Evolutionary conservation across 2,888 invertebrate genomes (phyloP), one percentile per base, ranked within the genome.

Genomic region (Heliconius sara): DNA sequence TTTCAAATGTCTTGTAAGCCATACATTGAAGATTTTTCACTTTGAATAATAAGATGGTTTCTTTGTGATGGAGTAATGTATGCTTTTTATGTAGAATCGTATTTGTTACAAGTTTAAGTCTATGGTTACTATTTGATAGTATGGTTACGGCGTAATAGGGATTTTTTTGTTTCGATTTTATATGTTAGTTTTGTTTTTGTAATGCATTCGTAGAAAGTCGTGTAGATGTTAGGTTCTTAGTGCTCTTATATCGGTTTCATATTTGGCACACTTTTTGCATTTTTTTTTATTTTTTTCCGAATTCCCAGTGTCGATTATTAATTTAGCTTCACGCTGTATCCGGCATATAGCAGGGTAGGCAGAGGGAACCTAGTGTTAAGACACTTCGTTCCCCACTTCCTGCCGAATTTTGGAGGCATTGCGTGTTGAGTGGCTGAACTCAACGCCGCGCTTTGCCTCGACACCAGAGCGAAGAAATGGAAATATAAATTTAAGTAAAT

Each of bases 161-260:
- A 80, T 52, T 78, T 84, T 39, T 34, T 80, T 87, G 88, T 84
- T 86, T 90, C 89, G 89, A 84, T 84, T 87, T 84, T 86, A 86
- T 87, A 88, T 91, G 89, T 87, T 85, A 82, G 84, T 89, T 86
- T 88, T 87, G 85, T 86, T 85, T 83, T 85, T 84, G 77, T 82
- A 79, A 83, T 76, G 39, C 60, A 83, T 83, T 75, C 67, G 77
- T 88, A 88, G 90, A 89, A 89, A 89, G 90, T 79, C 68, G 67
- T 63, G 74, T 70, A 47, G 63, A 63, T 75, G 73, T 75, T n/a
- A 75, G 16, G 19, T 74, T 39, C 65, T 43, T 66, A 19, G 34
- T 65, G 60, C n/a, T 30, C 25, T 43, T 43, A 43, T 75, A 75
- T 27, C 2, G 7, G 75, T 13, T 19, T 43, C 2, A 43, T 7